Base-by-base conservation (phyloP, 2,113 vertebrate species). In the Ptilorrhoa leucosticta region DNA sequence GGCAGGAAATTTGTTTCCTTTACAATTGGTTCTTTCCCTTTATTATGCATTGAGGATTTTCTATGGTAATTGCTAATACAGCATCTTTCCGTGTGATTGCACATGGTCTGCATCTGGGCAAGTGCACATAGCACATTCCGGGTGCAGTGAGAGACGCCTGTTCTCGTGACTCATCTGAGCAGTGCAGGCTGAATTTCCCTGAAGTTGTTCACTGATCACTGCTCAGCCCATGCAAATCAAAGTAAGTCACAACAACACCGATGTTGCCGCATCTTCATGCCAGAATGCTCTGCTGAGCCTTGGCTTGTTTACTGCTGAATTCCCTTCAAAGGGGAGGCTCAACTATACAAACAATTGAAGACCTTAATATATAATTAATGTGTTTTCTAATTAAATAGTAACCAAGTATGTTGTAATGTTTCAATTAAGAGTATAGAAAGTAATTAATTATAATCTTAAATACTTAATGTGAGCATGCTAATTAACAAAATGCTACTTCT, bases 311-410 rank as follows among this genome's bases (percentile, higher is more conserved):
- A 78, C 71, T 40, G 77, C 61, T 76, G 72, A 93, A 81, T 92
- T 91, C 65, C 61, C 71, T 77, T 71, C 72, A 94, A 97, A 86
- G 30, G 89, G 19, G 33, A 71, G 54, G 71, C 45, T 69, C 88
- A n/a, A 50, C 56, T 83, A 17, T 50, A 87, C 84, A 91, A 95
- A 96, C 73, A 93, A 92, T 27, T 90, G 72, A 89, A 94, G 45
- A 48, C 47, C 58, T 83, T 86, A 91, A 83, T 79, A 93, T 83
- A 92, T 76, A 89, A 94, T 96, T 96, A 51, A 92, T 93, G 91
- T 93, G 24, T 54, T 97, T 93, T 82, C 77, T 96, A 94, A 96
- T 96, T 97, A 97, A 97, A 90, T 87, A 90, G 30, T 79, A 91
- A 87, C 78, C 72, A 76, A 89, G 26, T 76, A 91, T 84, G 90